Evolutionary conservation across 2,113 vertebrate species (phyloP).

Genomic region (Onychorhynchus coronatus): DNA sequence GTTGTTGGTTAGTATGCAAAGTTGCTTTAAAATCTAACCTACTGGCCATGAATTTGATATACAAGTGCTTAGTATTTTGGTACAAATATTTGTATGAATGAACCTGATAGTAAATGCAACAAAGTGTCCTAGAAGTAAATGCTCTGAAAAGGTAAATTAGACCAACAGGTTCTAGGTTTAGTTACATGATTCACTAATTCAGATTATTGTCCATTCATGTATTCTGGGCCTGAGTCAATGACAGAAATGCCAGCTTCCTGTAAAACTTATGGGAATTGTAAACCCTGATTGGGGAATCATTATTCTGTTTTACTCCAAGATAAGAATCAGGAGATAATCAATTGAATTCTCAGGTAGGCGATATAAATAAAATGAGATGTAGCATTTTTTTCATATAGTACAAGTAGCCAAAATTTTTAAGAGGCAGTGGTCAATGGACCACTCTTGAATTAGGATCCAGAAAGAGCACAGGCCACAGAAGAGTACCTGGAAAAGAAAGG

Average conservation of each 20-base stretch:
- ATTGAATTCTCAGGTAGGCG: not conserved
- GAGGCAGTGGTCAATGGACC: not conserved
- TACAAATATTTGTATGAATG: not conserved
- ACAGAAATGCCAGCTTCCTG: not conserved
- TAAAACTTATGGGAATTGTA: not conserved
- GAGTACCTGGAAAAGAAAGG: not conserved
- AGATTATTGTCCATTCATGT: not conserved
- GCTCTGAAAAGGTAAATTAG: not conserved
- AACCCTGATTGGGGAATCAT: not conserved
- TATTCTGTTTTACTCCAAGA: not conserved
- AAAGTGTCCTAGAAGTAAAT: not conserved
- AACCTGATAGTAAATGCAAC: not conserved
- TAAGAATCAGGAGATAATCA: not conserved
- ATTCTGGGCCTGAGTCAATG: not conserved
- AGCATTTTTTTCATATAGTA: not conserved
- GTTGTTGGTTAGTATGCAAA: not conserved
- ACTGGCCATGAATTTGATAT: not conserved
- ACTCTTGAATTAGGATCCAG: not conserved
- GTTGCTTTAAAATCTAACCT: not conserved
- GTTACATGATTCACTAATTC: not conserved
- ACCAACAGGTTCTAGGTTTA: not conserved
- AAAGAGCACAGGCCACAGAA: not conserved
- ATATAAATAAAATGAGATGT: not conserved
- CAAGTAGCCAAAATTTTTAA: not conserved
- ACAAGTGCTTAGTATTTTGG: not conserved